Evolutionary conservation across 2,888 invertebrate species (phyloP).

Genomic region (Galerucella calmariensis): DNA sequence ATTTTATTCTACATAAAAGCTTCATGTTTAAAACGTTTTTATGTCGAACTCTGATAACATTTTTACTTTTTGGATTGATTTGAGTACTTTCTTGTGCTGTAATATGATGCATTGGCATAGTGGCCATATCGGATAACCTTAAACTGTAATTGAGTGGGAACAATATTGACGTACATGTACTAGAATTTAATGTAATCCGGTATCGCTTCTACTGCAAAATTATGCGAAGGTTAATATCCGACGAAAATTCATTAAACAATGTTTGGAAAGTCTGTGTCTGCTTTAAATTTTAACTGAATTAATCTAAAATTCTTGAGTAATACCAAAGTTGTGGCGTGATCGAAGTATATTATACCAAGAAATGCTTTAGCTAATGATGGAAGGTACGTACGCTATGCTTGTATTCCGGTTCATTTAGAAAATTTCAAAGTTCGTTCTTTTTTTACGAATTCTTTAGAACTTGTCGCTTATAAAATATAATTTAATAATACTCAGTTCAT

Average conservation of each 20-base stretch:
- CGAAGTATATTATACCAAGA: slow-evolving; percentile 1
- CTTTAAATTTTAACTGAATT: slow-evolving; percentile 32
- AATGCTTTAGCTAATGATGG: background rate
- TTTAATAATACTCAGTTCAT: too few relatives aligned
- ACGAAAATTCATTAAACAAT: slow-evolving; percentile 35
- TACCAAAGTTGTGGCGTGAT: slow-evolving; percentile 11
- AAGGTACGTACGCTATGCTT: background rate
- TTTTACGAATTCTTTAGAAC: background rate
- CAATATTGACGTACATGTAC: slow-evolving; percentile 26
- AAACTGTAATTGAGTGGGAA: slow-evolving; percentile 10
- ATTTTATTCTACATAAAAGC: too few relatives aligned
- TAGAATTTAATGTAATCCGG: slow-evolving; percentile 23
- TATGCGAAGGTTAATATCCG: slow-evolving; percentile 30
- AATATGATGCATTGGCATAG: background rate
- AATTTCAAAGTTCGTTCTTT: background rate
- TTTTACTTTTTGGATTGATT: background rate
- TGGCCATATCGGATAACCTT: slow-evolving; percentile 12
- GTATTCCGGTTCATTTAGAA: background rate
- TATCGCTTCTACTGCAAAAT: slow-evolving; percentile 23
- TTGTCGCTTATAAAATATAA: too few relatives aligned
- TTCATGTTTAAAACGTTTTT: too few relatives aligned
- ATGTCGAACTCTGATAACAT: too few relatives aligned
- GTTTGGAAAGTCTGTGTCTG: slow-evolving; percentile 30
- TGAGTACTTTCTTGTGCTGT: background rate
- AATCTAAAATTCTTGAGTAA: slow-evolving; percentile 20